Base-by-base conservation (phyloP, 1,140 invertebrate genomes). In the Riptortus pedestris region DNA sequence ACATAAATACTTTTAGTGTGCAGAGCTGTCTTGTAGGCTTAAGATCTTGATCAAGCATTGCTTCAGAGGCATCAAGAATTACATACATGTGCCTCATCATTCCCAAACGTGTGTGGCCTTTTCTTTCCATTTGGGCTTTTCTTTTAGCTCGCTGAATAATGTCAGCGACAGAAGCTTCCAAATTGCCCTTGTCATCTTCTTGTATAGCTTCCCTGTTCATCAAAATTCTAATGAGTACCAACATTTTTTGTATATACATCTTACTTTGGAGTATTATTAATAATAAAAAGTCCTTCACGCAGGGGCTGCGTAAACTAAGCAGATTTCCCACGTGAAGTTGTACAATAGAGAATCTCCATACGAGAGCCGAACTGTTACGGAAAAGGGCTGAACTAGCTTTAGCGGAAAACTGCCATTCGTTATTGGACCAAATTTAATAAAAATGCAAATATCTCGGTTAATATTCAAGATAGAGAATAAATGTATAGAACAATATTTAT, bases 51-150 rank as follows among this genome's bases (percentile, higher is more conserved):
- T 88, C 88, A 22, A 81, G 81, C 95, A 99, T 98, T 26, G 90
- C 83, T 71, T 91, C 85, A 0, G 96, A 98, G 73, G 89, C 87
- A 77, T 99, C 96, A 1, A 99, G 73, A 27, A 98, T 83, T 12
- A 99, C 74, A 71, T 87, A 94, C 38, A 98, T 73, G 77, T 98
- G 94, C 64, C 96, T 79, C 91, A 95, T 95, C 87, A 98, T 97
- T 16, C 95, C 95, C 16, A 98, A 80, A 63, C 92, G 82, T 43
- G 90, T 84, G 71, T 83, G 81, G 59, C 82, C 83, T 71, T 84
- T 81, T 71, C 86, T 84, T 55, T 88, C 82, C 31, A 83, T 72
- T 58, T 87, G 82, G 47, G 88, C 78, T 72, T 87, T 86, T 38
- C 90, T 79, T 74, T 91, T 91, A 0, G 90, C 90, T 74, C 87